Evolutionary conservation across 2,113 vertebrate genomes (phyloP).

Genomic region (Blennius ocellaris): DNA sequence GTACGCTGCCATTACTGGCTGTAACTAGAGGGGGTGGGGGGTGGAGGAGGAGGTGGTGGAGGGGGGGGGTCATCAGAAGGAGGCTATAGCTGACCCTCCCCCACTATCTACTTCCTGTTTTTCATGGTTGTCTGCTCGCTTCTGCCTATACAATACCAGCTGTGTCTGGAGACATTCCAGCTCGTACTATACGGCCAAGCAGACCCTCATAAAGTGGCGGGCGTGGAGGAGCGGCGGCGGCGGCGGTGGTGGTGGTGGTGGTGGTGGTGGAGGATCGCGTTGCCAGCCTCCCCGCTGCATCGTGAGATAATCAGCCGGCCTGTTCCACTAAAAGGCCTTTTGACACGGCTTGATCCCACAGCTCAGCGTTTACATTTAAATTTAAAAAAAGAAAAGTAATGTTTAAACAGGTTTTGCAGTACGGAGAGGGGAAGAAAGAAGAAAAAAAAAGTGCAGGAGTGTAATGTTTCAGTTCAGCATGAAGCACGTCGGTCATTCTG

Average conservation of each 20-base stretch:
- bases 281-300: constrained; percentile 7
- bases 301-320: constrained; percentile 18
- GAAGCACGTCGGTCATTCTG: neutral
- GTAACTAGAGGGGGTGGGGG: constrained; percentile 13
- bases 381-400: neutral
- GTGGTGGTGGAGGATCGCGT: no score
- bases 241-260: no score
- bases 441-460: neutral
- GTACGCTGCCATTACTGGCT: constrained; percentile 16
- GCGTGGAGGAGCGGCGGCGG: neutral
- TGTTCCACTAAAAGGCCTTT: constrained; percentile 9
- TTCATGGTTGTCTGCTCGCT: constrained; percentile 70
- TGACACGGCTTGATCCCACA: constrained; percentile 6
- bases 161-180: constrained; percentile 75
- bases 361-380: neutral
- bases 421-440: neutral
- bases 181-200: constrained; percentile 30
- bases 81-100: constrained; percentile 56
- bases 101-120: constrained; percentile 75
- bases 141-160: constrained; percentile 73
- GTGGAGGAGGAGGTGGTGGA: no score
- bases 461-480: neutral
- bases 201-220: constrained; percentile 40
- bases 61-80: constrained; percentile 16
- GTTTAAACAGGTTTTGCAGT: neutral